These are phyloP conservation scores for Caerostris darwini DNA, from an alignment of 1,140 invertebrate genomes.

Conservation along the genomic window DNA sequence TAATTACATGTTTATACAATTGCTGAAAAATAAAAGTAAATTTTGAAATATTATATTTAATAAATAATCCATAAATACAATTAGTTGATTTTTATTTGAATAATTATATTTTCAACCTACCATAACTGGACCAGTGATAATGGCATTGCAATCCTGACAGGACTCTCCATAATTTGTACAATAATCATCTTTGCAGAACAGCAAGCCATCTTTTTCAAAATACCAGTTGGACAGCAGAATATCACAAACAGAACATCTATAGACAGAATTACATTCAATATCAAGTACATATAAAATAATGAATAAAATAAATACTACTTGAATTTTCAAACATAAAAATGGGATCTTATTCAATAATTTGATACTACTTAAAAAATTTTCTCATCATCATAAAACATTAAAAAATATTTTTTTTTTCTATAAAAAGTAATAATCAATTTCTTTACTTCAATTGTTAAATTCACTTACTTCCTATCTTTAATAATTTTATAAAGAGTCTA, in stretches of 20 bases:
- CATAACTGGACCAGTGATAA: constrained; percentile 96
- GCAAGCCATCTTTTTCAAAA: constrained; percentile 93
- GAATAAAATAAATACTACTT: neutral
- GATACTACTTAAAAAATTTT: too few relatives aligned
- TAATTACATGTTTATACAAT: too few relatives aligned
- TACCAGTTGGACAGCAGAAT: constrained; percentile 93
- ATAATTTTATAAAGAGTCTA: too few relatives aligned
- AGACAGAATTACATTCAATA: constrained; percentile 64
- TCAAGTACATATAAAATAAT: neutral
- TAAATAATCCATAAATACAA: too few relatives aligned
- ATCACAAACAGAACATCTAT: constrained; percentile 93
- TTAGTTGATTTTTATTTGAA: neutral
- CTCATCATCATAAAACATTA: too few relatives aligned
- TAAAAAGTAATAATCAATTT: too few relatives aligned
- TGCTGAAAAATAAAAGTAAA: too few relatives aligned
- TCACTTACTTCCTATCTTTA: too few relatives aligned
- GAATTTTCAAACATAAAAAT: neutral
- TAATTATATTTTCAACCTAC: constrained; percentile 80
- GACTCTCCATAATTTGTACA: constrained; percentile 93
- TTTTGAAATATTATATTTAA: too few relatives aligned
- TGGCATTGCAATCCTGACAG: constrained; percentile 92
- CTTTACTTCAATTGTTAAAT: too few relatives aligned
- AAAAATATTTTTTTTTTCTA: too few relatives aligned
- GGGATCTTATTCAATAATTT: too few relatives aligned
- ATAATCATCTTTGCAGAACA: constrained; percentile 95